Evolutionary conservation across 53 echinoderm and acorn worm genomes (phyloP), one percentile per base, ranked within the genome.

Genomic region (Zoroaster sp.): DNA sequence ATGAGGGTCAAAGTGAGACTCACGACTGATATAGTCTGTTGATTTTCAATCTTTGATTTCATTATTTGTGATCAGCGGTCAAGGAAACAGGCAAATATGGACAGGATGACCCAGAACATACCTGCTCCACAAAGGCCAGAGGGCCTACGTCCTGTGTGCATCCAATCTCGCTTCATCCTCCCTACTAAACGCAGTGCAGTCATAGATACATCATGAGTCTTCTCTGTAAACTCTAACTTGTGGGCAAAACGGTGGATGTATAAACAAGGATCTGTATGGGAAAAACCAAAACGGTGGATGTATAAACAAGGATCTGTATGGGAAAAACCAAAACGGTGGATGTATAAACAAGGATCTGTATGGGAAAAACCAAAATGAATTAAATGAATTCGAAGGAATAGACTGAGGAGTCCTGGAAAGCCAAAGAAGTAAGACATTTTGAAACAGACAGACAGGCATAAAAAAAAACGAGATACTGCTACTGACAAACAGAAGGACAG

Each of bases 121-220:
- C 97, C 97, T 92, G 97, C 97, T 13, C 97, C 97, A 90, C 97
- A 97, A 13, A 97, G 74, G 32, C 97, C 97, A 0, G 97, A 97
- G 10, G 97, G 97, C 77, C 97, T 92, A 17, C 97, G 92, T 3
- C 97, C 97, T 3, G 91, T 95, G 52, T 97, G 97, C 95, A 97
- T 97, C 97, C 97, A 97, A 53, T 97, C 97, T 66, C 97, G 90
- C 69, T 97, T 97, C 97, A 97, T 97, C 41, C 97, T 92, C 0
- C 86, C 75, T 4, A 97, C 97, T 54, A 97, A 41, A 11, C 97
- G 86, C 31, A 97, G 66, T 15, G 97, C 97, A 4, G 95, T 95
- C 95, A 94, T 92, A 31, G 92, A 97, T 10, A 97, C 97, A 40
- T 90, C 89, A 46, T 97, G 95, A 2, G 95, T 95, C 91, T 94